Conservation (phyloP, 2,113 vertebrate genomes). For the Catharus fuscescens region DNA sequence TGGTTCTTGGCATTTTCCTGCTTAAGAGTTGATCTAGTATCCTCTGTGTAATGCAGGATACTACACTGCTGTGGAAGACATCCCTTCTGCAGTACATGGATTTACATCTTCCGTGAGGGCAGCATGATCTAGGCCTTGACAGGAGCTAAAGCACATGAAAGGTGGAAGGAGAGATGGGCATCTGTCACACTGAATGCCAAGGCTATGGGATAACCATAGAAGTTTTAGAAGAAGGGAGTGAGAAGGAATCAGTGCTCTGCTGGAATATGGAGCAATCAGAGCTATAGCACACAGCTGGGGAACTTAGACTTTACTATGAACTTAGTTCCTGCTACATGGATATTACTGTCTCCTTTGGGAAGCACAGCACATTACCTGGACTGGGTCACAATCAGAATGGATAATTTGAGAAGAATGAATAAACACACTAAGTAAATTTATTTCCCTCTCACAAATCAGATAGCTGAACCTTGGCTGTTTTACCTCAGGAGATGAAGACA, state of each 20-base stretch:
- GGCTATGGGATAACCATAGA: neutral
- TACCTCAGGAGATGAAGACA: constrained; percentile 96
- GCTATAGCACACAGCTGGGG: neutral
- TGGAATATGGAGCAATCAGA: neutral
- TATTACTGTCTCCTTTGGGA: neutral
- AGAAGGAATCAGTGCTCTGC: neutral
- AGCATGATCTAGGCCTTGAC: neutral
- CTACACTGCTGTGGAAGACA: neutral
- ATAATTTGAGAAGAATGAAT: neutral
- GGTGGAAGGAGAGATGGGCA: neutral
- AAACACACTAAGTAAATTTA: neutral
- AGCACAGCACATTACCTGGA: neutral
- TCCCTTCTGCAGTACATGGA: neutral
- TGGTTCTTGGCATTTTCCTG: neutral
- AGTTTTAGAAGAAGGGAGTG: neutral
- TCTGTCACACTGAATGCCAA: neutral
- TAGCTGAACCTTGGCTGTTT: neutral
- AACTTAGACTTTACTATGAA: neutral
- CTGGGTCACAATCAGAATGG: neutral
- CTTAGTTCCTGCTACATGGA: neutral
- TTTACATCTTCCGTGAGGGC: neutral
- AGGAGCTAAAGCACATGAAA: neutral
- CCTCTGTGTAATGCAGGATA: neutral
- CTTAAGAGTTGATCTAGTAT: neutral
- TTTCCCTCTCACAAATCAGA: neutral